Conservation (phyloP, 2,888 invertebrate species). For the Auanema freiburgensis region DNA sequence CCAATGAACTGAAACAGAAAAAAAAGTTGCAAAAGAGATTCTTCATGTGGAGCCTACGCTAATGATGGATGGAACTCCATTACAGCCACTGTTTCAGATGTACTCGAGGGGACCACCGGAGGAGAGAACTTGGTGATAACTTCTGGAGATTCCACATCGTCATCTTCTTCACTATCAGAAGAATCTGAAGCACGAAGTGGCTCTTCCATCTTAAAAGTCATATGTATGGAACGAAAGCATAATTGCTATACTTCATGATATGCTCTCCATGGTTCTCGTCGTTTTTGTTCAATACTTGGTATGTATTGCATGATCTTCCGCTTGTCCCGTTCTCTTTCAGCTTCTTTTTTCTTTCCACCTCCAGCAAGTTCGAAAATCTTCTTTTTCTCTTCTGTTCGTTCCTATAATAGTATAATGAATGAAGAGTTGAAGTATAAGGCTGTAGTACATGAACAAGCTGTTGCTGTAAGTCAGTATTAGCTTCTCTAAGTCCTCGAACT, state of each 20-base stretch:
- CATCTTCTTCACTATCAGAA: constrained; percentile 35
- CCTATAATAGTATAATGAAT: constrained; percentile 72
- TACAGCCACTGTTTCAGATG: constrained; percentile 33
- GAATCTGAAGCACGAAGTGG: constrained; percentile 32
- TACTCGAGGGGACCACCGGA: constrained; percentile 9
- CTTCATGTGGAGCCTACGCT: constrained; percentile 16
- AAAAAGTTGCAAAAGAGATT: not conserved
- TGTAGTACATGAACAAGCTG: constrained; percentile 62
- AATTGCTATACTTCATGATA: constrained; percentile 49
- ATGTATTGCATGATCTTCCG: constrained; percentile 48
- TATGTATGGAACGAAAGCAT: constrained; percentile 1
- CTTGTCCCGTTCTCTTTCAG: constrained; percentile 27
- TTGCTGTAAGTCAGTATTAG: constrained; percentile 84
- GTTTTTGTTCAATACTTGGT: constrained; percentile 49
- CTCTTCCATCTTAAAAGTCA: constrained; percentile 25
- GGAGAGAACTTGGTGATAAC: constrained; percentile 11
- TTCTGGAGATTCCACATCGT: constrained; percentile 18
- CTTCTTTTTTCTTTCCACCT: constrained; percentile 66
- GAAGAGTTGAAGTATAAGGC: not conserved
- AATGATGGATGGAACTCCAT: constrained; percentile 43
- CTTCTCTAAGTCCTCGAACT: constrained; percentile 85
- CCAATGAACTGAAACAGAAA: constrained; percentile 37
- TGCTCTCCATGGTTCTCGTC: constrained; percentile 61
- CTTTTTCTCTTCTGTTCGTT: constrained; percentile 86
- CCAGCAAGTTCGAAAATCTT: constrained; percentile 83